These are phyloP conservation scores for Heliocidaris tuberculata DNA, from an alignment of 35 echinoderm and acorn worm genomes.

Conservation along the genomic window DNA sequence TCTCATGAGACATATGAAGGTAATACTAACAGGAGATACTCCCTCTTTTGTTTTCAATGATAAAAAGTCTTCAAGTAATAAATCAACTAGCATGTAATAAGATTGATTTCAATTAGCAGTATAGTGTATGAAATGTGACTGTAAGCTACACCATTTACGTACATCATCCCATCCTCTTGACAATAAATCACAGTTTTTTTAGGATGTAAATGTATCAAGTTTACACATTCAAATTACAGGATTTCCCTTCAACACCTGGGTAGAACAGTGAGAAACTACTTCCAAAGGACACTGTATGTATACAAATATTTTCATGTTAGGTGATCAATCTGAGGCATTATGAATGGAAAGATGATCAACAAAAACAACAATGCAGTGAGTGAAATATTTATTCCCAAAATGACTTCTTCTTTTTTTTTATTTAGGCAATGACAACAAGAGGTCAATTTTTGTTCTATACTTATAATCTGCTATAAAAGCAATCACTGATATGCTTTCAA, in stretches of 20 bases:
- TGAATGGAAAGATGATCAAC: no score
- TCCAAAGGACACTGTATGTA: not conserved
- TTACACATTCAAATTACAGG: not conserved
- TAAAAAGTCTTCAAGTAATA: not conserved
- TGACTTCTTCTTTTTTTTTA: no score
- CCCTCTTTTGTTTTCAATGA: not conserved
- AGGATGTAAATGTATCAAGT: conserved; percentile 1
- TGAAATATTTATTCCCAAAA: no score
- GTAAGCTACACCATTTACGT: not conserved
- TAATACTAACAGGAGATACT: not conserved
- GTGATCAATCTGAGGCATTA: no score
- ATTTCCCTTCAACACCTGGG: not conserved
- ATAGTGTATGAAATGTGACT: not conserved
- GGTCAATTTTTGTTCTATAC: no score
- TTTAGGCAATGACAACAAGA: no score
- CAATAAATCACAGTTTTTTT: not conserved
- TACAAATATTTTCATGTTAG: no score
- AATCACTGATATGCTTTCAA: no score
- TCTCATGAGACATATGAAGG: no score
- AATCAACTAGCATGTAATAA: not conserved
- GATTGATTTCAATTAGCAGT: not conserved
- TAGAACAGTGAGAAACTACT: not conserved
- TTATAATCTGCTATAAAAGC: no score
- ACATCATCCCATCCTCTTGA: not conserved
- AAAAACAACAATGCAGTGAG: no score